These are phyloP conservation scores for Sebastolobus alascanus DNA, from an alignment of 2,797 vertebrate genomes.

Conservation along the genomic window DNA sequence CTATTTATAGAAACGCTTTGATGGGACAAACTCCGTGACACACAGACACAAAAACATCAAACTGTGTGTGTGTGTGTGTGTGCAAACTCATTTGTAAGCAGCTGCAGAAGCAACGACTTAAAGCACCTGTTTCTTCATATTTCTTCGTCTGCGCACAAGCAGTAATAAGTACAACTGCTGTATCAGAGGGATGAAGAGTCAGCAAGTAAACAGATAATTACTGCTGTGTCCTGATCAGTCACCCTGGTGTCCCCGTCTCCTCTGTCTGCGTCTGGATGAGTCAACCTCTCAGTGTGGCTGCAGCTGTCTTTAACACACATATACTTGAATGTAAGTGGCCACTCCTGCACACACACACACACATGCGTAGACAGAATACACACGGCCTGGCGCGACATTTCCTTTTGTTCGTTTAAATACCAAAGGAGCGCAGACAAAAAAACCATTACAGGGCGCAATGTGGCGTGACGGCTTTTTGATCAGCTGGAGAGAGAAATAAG, in stretches of 20 bases:
- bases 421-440: conserved; percentile 56
- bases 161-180: conserved; percentile 17
- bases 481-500: conserved; percentile 57
- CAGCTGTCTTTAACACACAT: neutral
- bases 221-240: conserved; percentile 54
- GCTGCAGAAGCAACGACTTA: neutral
- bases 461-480: conserved; percentile 76
- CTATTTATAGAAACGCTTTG: conserved; percentile 78
- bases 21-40: conserved; percentile 70
- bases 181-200: conserved; percentile 24
- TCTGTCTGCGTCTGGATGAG: conserved; percentile 36
- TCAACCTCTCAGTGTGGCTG: conserved; percentile 17
- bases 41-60: conserved; percentile 77
- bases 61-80: conserved; percentile 4
- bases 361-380: conserved; percentile 12
- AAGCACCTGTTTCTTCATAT: conserved; percentile 7
- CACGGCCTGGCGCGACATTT: conserved; percentile 24
- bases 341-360: neutral
- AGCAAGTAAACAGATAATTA: conserved; percentile 54
- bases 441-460: conserved; percentile 74
- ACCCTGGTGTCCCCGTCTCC: conserved; percentile 2
- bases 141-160: neutral
- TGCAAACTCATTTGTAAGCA: conserved; percentile 8
- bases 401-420: conserved; percentile 77
- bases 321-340: neutral